These are phyloP conservation scores for Acrocera orbiculus DNA, from an alignment of 2,888 invertebrate genomes.

Conservation along the genomic window DNA sequence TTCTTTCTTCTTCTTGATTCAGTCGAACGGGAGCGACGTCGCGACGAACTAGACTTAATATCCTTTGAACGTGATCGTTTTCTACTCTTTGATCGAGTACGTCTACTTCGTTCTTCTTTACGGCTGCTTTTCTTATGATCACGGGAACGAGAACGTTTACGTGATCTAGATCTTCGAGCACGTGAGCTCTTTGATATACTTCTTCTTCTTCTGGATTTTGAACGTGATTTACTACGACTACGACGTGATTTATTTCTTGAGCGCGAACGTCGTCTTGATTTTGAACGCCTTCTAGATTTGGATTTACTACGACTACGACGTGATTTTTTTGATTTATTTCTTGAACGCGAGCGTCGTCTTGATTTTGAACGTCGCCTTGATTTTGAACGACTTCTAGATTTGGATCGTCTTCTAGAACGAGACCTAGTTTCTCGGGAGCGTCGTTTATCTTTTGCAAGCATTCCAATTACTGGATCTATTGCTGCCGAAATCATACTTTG, in stretches of 20 bases:
- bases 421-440: conserved; percentile 34
- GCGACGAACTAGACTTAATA: conserved; percentile 20
- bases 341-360: conserved; percentile 34
- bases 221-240: conserved; percentile 33
- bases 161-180: conserved; percentile 20
- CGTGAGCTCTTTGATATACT: conserved; percentile 20
- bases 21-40: conserved; percentile 25
- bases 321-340: too few relatives aligned
- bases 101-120: conserved; percentile 33
- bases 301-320: conserved; percentile 10
- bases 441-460: conserved; percentile 70
- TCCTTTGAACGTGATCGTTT: conserved; percentile 29
- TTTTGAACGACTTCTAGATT: conserved; percentile 43
- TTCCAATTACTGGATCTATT: conserved; percentile 78
- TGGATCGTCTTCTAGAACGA: conserved; percentile 24
- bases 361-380: conserved; percentile 39
- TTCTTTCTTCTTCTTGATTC: conserved; percentile 23
- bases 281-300: conserved; percentile 35
- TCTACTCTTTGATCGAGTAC: conserved; percentile 28
- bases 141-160: conserved; percentile 34
- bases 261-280: conserved; percentile 28
- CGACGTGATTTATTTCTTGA: conserved; percentile 33
- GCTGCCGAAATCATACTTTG: conserved; percentile 88
- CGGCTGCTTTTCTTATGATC: conserved; percentile 42
- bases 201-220: conserved; percentile 28